Evolutionary conservation across 2,888 invertebrate species (phyloP).

Genomic region (Phania funesta): DNA sequence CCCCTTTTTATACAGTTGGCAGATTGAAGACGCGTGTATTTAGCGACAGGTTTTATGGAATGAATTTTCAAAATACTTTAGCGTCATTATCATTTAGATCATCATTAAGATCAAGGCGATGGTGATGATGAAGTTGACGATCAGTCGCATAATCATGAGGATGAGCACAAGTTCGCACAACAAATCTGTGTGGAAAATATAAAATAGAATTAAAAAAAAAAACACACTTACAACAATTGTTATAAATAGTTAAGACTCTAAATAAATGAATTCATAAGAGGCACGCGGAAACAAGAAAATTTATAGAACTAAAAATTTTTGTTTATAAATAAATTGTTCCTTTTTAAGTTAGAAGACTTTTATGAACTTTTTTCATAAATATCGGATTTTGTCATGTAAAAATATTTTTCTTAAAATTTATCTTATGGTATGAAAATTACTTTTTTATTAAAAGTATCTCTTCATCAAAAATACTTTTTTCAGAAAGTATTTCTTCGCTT

Average conservation of each 20-base stretch:
- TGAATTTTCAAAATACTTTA: constrained; percentile 57
- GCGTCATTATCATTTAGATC: constrained; percentile 31
- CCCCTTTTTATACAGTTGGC: background rate
- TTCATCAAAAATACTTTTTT: too few relatives aligned
- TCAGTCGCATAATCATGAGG: constrained; percentile 45
- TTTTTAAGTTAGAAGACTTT: too few relatives aligned
- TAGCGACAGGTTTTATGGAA: constrained; percentile 65
- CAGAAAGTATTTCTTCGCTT: background rate
- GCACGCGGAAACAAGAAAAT: background rate
- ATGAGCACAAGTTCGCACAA: constrained; percentile 65
- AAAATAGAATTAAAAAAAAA: constrained; percentile 27
- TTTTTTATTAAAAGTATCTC: too few relatives aligned
- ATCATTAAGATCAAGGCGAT: background rate
- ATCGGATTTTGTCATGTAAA: too few relatives aligned
- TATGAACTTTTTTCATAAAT: too few relatives aligned
- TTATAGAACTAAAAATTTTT: background rate
- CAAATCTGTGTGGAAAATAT: constrained; percentile 52
- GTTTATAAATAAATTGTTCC: background rate
- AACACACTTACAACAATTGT: constrained; percentile 46
- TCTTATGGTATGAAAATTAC: too few relatives aligned
- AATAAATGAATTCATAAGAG: constrained; percentile 17
- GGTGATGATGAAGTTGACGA: constrained; percentile 23
- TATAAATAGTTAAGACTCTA: background rate
- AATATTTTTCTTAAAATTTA: too few relatives aligned
- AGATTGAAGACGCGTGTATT: constrained; percentile 61